phyloP scores from a whole-genome alignment of 2,797 vertebrate species.

The Phalloptychus januarius region DNA sequence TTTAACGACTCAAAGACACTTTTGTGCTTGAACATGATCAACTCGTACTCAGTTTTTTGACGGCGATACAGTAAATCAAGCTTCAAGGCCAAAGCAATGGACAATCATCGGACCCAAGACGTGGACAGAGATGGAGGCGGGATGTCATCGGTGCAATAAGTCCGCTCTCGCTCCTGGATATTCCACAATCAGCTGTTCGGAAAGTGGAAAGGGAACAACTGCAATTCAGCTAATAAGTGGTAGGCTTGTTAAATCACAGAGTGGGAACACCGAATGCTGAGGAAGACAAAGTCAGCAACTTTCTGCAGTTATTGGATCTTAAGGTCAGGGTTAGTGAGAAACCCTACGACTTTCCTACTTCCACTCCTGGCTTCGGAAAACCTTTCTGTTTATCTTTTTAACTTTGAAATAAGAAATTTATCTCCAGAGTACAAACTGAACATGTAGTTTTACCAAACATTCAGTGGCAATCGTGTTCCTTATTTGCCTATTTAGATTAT shows the following conservation, averaged over 20 bases:
- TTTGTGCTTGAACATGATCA: neutral
- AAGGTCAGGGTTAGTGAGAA: neutral
- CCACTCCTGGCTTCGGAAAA: neutral
- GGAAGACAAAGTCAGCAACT: neutral
- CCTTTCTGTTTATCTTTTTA: neutral
- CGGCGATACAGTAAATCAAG: neutral
- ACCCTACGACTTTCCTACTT: neutral
- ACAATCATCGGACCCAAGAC: too few relatives aligned
- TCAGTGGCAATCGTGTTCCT: neutral
- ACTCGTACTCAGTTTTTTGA: neutral
- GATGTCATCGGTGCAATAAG: neutral
- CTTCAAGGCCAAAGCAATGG: neutral
- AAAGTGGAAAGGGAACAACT: neutral
- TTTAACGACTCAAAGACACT: neutral
- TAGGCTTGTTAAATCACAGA: neutral
- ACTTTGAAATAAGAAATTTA: neutral
- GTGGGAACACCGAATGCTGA: neutral
- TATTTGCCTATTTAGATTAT: neutral
- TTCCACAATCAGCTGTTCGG: neutral
- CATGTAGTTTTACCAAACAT: neutral
- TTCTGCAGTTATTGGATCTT: neutral
- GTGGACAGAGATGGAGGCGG: neutral
- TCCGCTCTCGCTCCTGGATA: neutral
- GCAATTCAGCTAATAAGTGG: constrained; percentile 4
- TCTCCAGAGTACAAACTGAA: neutral